Evolutionary conservation across 2,797 vertebrate species (phyloP).

Genomic region (Alosa sapidissima): DNA sequence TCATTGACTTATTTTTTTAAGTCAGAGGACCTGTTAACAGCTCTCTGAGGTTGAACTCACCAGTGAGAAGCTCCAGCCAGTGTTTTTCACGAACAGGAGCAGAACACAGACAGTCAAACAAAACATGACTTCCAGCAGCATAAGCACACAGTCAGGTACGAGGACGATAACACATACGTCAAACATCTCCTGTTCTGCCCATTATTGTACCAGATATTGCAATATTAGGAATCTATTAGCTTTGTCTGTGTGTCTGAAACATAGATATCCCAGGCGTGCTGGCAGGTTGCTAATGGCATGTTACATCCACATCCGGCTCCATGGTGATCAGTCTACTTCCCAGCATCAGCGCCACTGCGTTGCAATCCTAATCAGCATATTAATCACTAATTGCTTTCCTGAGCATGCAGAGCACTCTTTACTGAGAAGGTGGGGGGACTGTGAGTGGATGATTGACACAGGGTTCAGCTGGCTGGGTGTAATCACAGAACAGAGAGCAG

Average conservation of each 20-base stretch:
- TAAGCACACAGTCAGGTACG: background rate
- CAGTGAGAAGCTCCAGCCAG: background rate
- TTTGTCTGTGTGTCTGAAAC: constrained; percentile 41
- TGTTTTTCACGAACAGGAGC: background rate
- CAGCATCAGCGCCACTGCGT: constrained; percentile 51
- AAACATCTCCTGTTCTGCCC: background rate
- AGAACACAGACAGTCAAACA: background rate
- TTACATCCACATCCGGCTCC: constrained; percentile 48
- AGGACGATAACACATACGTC: background rate
- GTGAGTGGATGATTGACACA: constrained; percentile 56
- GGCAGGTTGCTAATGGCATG: constrained; percentile 50
- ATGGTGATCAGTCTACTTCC: constrained; percentile 46
- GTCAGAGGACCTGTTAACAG: background rate
- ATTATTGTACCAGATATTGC: background rate
- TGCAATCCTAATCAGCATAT: constrained; percentile 60
- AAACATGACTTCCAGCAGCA: background rate
- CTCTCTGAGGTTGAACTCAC: no score
- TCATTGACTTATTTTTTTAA: background rate
- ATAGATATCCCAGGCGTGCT: constrained; percentile 50
- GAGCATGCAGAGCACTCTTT: constrained; percentile 45
- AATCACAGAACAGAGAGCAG: constrained; percentile 50
- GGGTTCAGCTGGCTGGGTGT: constrained; percentile 54
- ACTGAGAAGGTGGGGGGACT: constrained; percentile 52
- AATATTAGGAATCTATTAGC: constrained; percentile 13
- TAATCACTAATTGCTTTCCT: constrained; percentile 57